Conservation (phyloP, 1,140 invertebrate genomes). For the Eulimnadia texana region DNA sequence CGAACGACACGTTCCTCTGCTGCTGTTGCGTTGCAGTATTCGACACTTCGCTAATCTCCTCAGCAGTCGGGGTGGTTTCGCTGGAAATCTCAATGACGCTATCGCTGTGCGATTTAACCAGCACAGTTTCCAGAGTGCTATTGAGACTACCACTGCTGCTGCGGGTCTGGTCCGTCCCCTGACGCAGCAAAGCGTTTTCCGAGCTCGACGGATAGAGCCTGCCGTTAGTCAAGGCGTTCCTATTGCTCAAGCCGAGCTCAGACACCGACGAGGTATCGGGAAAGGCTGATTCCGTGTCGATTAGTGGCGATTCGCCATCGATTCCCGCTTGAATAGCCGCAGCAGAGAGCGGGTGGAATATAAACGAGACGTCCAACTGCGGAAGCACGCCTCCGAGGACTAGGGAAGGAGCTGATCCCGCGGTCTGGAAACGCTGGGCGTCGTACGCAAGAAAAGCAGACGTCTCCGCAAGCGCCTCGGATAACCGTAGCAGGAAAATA, state of each 20-base stretch:
- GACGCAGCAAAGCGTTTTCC: background rate
- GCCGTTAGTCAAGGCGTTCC: constrained; percentile 17
- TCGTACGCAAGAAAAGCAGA: constrained; percentile 64
- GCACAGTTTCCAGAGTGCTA: constrained; percentile 10
- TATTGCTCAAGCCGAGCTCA: constrained; percentile 18
- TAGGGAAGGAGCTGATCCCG: constrained; percentile 34
- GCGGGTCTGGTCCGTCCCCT: background rate
- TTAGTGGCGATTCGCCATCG: constrained; percentile 57
- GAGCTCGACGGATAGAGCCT: constrained; percentile 25
- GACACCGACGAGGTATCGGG: constrained; percentile 21
- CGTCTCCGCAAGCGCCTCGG: constrained; percentile 66
- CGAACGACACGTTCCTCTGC: constrained; percentile 20
- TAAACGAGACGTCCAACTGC: constrained; percentile 70
- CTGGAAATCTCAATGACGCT: constrained; percentile 12
- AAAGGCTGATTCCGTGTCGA: constrained; percentile 21
- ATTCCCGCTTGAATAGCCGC: constrained; percentile 52
- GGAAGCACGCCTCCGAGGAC: constrained; percentile 60
- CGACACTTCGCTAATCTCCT: background rate
- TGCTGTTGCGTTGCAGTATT: background rate
- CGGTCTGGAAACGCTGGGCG: constrained; percentile 36
- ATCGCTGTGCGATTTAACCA: constrained; percentile 23
- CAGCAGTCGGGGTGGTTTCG: background rate
- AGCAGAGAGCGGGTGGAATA: constrained; percentile 63
- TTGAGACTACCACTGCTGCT: constrained; percentile 10
- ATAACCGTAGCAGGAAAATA: constrained; percentile 67